Evolutionary conservation across 2,113 vertebrate genomes (phyloP), one percentile per base, ranked within the genome.

Genomic region (Pelusios castaneus): DNA sequence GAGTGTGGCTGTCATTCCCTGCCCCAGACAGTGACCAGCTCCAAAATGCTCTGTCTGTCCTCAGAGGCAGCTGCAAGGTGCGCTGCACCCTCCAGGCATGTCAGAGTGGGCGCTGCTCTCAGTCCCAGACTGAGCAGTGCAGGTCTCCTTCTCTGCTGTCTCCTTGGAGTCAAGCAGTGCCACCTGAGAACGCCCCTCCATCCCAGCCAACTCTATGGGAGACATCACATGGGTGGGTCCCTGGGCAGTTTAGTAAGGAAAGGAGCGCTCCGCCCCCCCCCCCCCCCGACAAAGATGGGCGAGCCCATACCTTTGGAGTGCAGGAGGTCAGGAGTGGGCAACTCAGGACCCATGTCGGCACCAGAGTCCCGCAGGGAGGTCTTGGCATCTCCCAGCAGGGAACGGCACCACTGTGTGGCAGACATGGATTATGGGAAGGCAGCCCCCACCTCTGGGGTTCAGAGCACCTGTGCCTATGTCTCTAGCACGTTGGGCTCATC

Each of bases 381-480:
- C 34, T 67, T n/a, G 60, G 60, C 60, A 67, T 67, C 34, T 52
- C 90, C 49, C 91, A 73, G 70, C 88, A 84, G 43, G 73, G 78
- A 88, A 78, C 77, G 63, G 5, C 92, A 55, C 82, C 43, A 12
- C 58, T 56, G 73, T 11, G 29, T 22, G 9, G 12, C 29, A 31
- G 22, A 77, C 17, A 58, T 41, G 47, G 73, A 77, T 16, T 43
- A 49, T 38, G 41, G 80, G 63, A 14, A 47, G 52, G 27, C 79
- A 81, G 52, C 79, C 52, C 70, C 38, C 70, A n/a, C 22, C 41
- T 43, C 29, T 10, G 11, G 4, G 56, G 24, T 58, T 58, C 56
- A 58, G 27, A 58, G 56, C 56, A 58, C 56, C 29, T 58, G 56
- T 1, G 29, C 10, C 29, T 11, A 58, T 29, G 56, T 58, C 56